Conservation (phyloP, 35 echinoderm and acorn worm species). For the Patiria miniata region DNA sequence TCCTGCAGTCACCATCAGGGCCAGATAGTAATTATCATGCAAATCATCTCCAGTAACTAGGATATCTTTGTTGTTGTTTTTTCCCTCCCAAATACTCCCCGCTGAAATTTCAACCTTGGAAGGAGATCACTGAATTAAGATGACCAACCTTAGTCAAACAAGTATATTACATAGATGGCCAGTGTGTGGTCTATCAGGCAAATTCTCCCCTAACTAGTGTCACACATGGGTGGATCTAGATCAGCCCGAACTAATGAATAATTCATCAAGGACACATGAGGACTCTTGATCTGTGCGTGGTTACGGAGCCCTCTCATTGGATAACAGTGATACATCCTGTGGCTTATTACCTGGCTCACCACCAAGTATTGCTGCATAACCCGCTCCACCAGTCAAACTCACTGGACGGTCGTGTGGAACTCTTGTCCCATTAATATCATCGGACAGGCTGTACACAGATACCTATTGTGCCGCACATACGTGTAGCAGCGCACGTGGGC, state of each 20-base stretch:
- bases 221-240: too few relatives aligned
- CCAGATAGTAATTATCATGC: background rate
- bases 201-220: too few relatives aligned
- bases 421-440: background rate
- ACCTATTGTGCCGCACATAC: background rate
- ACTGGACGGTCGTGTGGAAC: background rate
- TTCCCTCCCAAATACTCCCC: too few relatives aligned
- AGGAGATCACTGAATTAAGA: background rate
- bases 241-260: background rate
- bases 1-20: background rate
- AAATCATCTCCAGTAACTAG: too few relatives aligned
- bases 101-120: too few relatives aligned
- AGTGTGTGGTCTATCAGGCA: too few relatives aligned
- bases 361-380: conserved; percentile 11
- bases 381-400: conserved; percentile 1
- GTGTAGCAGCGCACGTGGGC: background rate
- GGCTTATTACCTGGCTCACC: conserved; percentile 16
- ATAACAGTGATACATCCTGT: conserved; percentile 20
- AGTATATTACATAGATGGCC: too few relatives aligned
- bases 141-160: background rate
- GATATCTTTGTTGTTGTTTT: too few relatives aligned
- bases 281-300: background rate
- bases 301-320: conserved; percentile 17
- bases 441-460: background rate
- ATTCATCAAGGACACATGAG: background rate